phyloP scores from a whole-genome alignment of 1,140 invertebrate genomes.

The Venturia canescens region DNA sequence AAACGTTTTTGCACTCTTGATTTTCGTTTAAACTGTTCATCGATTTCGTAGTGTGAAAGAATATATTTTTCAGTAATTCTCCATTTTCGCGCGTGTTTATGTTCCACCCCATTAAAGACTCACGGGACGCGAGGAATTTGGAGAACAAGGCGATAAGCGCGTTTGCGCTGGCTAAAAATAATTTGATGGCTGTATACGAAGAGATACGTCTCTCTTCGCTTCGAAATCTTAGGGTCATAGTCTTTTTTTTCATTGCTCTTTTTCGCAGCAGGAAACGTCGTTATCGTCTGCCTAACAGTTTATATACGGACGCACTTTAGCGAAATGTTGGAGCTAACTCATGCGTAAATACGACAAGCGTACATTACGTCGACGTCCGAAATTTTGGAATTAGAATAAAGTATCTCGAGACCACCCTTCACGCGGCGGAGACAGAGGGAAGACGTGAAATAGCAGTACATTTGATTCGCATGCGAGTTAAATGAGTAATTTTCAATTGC shows the following conservation, averaged over 20 bases:
- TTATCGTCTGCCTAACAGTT: neutral
- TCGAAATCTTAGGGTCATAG: neutral
- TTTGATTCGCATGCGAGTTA: neutral
- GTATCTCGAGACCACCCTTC: slow-evolving; percentile 33
- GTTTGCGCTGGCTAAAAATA: no score
- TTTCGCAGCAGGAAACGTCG: slow-evolving; percentile 35
- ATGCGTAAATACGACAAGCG: slow-evolving; percentile 14
- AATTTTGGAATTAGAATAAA: slow-evolving; percentile 28
- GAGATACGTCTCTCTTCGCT: neutral
- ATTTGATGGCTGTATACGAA: neutral
- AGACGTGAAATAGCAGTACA: neutral
- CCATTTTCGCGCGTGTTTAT: no score
- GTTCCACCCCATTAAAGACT: no score
- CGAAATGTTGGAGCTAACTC: slow-evolving; percentile 36
- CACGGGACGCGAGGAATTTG: no score
- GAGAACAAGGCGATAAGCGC: no score
- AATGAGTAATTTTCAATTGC: slow-evolving; percentile 41
- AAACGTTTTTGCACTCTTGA: no score
- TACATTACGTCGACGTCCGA: slow-evolving; percentile 24
- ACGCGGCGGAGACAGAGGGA: neutral
- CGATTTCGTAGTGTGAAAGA: no score
- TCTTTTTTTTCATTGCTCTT: slow-evolving; percentile 21
- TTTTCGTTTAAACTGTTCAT: no score
- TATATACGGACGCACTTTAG: slow-evolving; percentile 18
- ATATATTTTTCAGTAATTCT: no score